Conservation (phyloP, 2,113 vertebrate species). For the Agelaius phoeniceus region DNA sequence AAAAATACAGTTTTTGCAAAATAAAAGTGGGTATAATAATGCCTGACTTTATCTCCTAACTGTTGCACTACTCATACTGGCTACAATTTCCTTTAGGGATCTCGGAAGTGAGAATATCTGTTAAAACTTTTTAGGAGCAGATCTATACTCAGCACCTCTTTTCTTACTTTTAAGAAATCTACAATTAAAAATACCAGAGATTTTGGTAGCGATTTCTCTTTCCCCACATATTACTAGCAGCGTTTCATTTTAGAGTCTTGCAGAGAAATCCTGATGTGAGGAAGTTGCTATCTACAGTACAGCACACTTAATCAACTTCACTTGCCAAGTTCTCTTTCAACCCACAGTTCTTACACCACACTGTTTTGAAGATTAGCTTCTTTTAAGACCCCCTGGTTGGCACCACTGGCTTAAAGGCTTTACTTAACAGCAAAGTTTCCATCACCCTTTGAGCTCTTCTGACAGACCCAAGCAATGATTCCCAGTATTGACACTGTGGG, state of each 20-base stretch:
- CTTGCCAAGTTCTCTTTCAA: slow-evolving; percentile 26
- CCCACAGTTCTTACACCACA: neutral
- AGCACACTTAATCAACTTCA: slow-evolving; percentile 30
- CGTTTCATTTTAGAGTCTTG: neutral
- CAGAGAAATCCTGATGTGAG: neutral
- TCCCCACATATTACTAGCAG: neutral
- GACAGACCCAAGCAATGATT: neutral
- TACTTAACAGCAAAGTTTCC: neutral
- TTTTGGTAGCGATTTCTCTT: neutral
- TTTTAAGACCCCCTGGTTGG: neutral
- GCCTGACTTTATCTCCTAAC: slow-evolving; percentile 21
- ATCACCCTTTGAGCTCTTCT: slow-evolving; percentile 7
- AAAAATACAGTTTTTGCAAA: slow-evolving; percentile 67
- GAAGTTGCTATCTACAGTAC: slow-evolving; percentile 12
- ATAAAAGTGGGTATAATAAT: slow-evolving; percentile 56
- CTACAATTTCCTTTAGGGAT: neutral
- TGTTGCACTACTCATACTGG: neutral
- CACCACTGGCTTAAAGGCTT: neutral
- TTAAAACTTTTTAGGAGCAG: neutral
- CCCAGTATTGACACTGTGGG: neutral
- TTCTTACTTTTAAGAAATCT: neutral
- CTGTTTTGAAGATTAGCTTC: slow-evolving; percentile 36
- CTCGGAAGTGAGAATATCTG: neutral
- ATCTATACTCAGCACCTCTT: neutral
- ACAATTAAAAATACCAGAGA: neutral